Conservation (phyloP, 2,888 invertebrate species). For the Spilarctia lutea region DNA sequence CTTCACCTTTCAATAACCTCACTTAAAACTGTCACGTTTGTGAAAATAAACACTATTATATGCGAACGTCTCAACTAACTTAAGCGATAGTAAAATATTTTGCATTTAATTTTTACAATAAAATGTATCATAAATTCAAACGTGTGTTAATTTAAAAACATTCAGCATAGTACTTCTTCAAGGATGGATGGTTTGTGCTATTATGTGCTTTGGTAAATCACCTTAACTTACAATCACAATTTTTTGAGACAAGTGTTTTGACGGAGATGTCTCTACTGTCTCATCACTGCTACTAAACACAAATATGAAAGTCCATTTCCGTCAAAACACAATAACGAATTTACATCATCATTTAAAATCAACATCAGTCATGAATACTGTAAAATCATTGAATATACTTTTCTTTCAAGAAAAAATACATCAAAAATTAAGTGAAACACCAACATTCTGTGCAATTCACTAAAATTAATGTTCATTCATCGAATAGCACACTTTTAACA, state of each 20-base stretch:
- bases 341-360: slow-evolving; percentile 70
- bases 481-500: slow-evolving; percentile 75
- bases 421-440: slow-evolving; percentile 85
- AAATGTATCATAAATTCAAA: slow-evolving; percentile 87
- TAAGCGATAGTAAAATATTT: slow-evolving; percentile 85
- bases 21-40: slow-evolving; percentile 68
- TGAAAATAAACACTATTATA: slow-evolving; percentile 84
- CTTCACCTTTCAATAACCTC: slow-evolving; percentile 51
- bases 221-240: slow-evolving; percentile 83
- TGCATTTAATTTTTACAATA: slow-evolving; percentile 77
- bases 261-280: slow-evolving; percentile 39
- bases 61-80: slow-evolving; percentile 84
- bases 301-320: slow-evolving; percentile 35
- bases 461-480: slow-evolving; percentile 70
- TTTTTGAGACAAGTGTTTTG: slow-evolving; percentile 58
- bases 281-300: slow-evolving; percentile 23
- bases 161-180: slow-evolving; percentile 80
- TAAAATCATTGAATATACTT: slow-evolving; percentile 81
- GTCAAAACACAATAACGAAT: slow-evolving; percentile 65
- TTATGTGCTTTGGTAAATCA: slow-evolving; percentile 82
- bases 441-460: slow-evolving; percentile 86
- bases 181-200: slow-evolving; percentile 86
- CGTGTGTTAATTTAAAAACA: slow-evolving; percentile 84
- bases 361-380: slow-evolving; percentile 79
- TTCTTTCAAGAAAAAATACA: slow-evolving; percentile 80